Evolutionary conservation across 2,888 invertebrate genomes (phyloP), one percentile per base, ranked within the genome.

Genomic region (Syrista parreyssii): DNA sequence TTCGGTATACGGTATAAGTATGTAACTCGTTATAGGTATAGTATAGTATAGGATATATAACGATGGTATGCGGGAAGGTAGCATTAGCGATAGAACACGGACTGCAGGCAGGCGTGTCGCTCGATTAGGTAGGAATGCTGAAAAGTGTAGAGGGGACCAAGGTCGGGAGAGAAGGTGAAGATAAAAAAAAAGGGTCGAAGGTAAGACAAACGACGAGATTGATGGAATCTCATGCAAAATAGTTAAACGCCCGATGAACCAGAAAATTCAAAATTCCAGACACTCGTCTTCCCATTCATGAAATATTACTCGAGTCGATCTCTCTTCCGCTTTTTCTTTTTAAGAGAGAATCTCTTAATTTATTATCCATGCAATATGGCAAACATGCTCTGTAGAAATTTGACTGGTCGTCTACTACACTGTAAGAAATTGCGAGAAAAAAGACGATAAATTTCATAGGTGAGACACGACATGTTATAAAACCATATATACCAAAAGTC

Each of bases 91-190:
- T 68, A 79, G 68, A 77, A 68, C 75, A 76, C 76, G 76, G 76
- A 75, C 75, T 77, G 82, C 78, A 79, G 79, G 80, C 82, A 83
- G 87, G 87, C 82, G 88, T 87, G 85, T 85, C 86, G 82, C 83
- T 81, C 88, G 87, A 88, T 88, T 87, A 88, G 85, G 79, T 76
- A 85, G 89, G 89, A 89, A 89, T 89, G 87, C 80, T 78, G 84
- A 76, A 84, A 89, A 86, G 86, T 86, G 86, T 83, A 84, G 85
- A 81, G 79, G 80, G 80, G 81, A 83, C 83, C 87, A 88, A 88
- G 88, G 87, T 86, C 88, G 83, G 82, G 55, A 55, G 23, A 55
- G 55, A 55, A 55, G 55, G 55, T 55, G 55, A 55, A 55, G 55
- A 55, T 55, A 55, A 55, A 84, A 84, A 86, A 87, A 85, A 79